Base-by-base conservation (phyloP, 2,113 vertebrate genomes). In the Meriones unguiculatus region DNA sequence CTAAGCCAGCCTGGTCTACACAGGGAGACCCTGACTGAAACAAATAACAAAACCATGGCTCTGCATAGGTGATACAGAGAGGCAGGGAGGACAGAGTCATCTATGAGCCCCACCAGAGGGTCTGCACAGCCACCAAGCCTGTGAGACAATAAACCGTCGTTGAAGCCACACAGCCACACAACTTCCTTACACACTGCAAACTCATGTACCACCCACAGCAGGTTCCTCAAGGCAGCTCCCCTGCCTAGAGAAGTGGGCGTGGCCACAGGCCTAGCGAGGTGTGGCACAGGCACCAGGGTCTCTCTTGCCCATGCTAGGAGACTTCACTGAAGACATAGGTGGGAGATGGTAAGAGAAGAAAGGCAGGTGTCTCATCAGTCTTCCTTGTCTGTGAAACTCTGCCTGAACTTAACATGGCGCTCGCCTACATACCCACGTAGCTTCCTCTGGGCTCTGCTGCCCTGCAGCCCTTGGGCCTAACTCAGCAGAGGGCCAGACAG, bases 281-380 rank as follows among this genome's bases (percentile, higher is more conserved):
- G 46, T 5, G 0, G 54, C 8, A 9, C 0, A 0, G 57, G 41
- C 18, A 6, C 3, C 0, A 24, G 8, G 15, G 52, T 50, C 7
- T 76, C 50, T 52, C 46, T 4, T 4, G 17, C 75, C 15, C 35
- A 12, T 30, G 59, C 46, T 1, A 28, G 38, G n/a, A 32, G 72
- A 41, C 54, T 76, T 76, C 1, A 13, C n/a, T 30, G n/a, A 62
- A 64, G 81, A 38, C 59, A 30, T 14, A 1, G n/a, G 57, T 9
- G 57, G n/a, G 14, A 0, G 32, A 20, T 7, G 75, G 62, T 1
- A 15, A 38, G 38, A 7, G 22, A 54, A 30, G 7, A 72, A 28
- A 50, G 73, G 50, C 25, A 2, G 17, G 54, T 35, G 32, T 28
- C 90, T 57, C 35, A 11, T 24, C 20, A 24, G 15, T 17, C 46